Evolutionary conservation across 1,140 invertebrate genomes (phyloP).

Genomic region (Cyphomyrmex costatus): DNA sequence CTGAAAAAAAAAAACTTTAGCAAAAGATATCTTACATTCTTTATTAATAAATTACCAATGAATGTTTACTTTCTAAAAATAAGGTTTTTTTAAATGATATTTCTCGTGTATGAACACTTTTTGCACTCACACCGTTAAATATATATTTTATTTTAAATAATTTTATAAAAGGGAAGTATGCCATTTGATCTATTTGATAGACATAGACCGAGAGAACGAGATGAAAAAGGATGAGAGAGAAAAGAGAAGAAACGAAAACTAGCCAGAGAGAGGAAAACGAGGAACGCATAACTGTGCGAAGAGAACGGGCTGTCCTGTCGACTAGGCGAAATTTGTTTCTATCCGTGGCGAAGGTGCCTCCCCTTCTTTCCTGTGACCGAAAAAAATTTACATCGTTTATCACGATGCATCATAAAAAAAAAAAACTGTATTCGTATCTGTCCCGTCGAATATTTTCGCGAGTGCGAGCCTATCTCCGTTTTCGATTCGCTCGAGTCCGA

Average conservation of each 20-base stretch:
- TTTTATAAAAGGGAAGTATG: not conserved
- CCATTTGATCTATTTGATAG: conserved; percentile 26
- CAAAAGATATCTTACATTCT: too few species aligned
- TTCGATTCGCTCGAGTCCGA: conserved; percentile 34
- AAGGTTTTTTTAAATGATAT: too few species aligned
- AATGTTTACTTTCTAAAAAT: too few species aligned
- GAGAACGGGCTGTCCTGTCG: conserved; percentile 25
- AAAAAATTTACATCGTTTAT: conserved; percentile 69
- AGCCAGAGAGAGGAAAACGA: conserved; percentile 37
- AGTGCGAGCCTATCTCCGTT: conserved; percentile 36
- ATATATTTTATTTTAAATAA: conserved; percentile 10
- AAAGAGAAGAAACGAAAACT: conserved; percentile 45
- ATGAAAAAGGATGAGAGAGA: not conserved
- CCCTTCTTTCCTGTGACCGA: not conserved
- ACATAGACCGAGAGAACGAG: not conserved
- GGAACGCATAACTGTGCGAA: conserved; percentile 22
- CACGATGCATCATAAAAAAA: conserved; percentile 66
- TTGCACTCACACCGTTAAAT: too few species aligned
- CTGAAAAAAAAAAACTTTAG: too few species aligned
- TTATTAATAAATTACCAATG: too few species aligned
- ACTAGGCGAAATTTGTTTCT: conserved; percentile 67
- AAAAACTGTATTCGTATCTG: conserved; percentile 26
- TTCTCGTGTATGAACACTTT: too few species aligned
- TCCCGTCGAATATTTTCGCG: conserved; percentile 54
- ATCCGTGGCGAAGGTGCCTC: conserved; percentile 38